These are phyloP conservation scores for Sinocyclocheilus maitianheensis DNA, from an alignment of 2,113 vertebrate species.

Conservation along the genomic window DNA sequence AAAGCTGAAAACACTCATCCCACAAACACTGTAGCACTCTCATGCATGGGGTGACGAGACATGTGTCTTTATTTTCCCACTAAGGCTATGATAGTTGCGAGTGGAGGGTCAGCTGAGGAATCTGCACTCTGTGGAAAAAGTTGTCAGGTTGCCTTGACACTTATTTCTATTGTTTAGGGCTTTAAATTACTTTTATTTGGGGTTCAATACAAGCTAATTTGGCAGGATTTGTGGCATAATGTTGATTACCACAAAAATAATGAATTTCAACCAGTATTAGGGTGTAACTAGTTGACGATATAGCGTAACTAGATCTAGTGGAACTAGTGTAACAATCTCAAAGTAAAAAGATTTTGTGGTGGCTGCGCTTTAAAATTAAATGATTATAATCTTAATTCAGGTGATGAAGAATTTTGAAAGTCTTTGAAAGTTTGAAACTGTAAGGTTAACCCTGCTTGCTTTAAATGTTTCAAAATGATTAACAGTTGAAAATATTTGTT, in stretches of 20 bases:
- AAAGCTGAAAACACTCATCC: constrained; percentile 75
- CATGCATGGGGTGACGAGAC: constrained; percentile 50
- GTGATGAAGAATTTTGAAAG: too few relatives aligned
- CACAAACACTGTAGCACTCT: constrained; percentile 68
- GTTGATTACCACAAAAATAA: not conserved
- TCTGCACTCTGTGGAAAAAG: not conserved
- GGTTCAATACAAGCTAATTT: not conserved
- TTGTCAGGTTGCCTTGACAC: not conserved
- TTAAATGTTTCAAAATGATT: too few relatives aligned
- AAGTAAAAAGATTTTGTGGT: too few relatives aligned
- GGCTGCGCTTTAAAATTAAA: too few relatives aligned
- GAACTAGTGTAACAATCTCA: too few relatives aligned
- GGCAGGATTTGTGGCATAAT: not conserved
- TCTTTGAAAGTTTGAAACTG: too few relatives aligned
- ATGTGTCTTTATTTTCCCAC: constrained; percentile 56
- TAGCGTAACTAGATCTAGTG: too few relatives aligned
- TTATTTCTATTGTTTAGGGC: not conserved
- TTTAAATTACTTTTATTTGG: not conserved
- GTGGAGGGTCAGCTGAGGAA: constrained; percentile 52
- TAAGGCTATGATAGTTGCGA: constrained; percentile 20
- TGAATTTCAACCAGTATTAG: not conserved
- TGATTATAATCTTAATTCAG: too few relatives aligned
- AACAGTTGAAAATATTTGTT: too few relatives aligned
- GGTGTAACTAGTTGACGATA: too few relatives aligned
- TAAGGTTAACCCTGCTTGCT: too few relatives aligned